Base-by-base conservation (phyloP, 2,113 vertebrate genomes). In the Cebus imitator region DNA sequence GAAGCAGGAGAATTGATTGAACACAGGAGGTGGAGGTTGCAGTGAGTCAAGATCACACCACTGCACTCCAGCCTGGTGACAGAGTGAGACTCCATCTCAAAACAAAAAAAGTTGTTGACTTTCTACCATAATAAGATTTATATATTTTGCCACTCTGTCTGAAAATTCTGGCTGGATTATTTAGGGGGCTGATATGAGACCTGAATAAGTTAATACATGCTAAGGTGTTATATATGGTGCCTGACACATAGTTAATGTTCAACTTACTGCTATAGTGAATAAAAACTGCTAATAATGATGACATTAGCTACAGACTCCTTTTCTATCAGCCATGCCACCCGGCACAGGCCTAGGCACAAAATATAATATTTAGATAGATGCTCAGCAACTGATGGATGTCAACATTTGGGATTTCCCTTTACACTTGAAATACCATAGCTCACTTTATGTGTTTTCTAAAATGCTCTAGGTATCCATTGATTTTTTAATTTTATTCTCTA, bases 121-220 rank as follows among this genome's bases (percentile, higher is more conserved):
- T 87, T 75, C 89, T 87, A 45, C 32, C 52, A 16, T 50, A 73
- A 55, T 91, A 90, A 78, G 40, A 95, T 50, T 83, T 79, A 93
- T 72, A 52, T 73, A 18, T 80, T 82, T 90, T 50, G 8, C 10
- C 8, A 12, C 18, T 30, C 13, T 96, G 76, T 91, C 80, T 86
- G 76, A 52, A 97, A 88, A 93, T 84, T 83, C 79, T 96, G n/a
- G 12, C 40, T 96, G 43, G 58, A 43, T 89, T 78, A 25, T 87
- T 81, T 72, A 76, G 18, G 9, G 48, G 32, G 66, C 48, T 95
- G 25, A 50, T 58, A 18, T 90, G 35, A 94, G 83, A 27, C 76
- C 30, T 95, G 20, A 93, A 87, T 91, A 25, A 91, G 35, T 90
- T 93, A 93, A 80, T 75, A 84, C 40, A 95, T 27, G 45, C 18